Base-by-base conservation (phyloP, 2,113 vertebrate species). In the Python bivittatus region DNA sequence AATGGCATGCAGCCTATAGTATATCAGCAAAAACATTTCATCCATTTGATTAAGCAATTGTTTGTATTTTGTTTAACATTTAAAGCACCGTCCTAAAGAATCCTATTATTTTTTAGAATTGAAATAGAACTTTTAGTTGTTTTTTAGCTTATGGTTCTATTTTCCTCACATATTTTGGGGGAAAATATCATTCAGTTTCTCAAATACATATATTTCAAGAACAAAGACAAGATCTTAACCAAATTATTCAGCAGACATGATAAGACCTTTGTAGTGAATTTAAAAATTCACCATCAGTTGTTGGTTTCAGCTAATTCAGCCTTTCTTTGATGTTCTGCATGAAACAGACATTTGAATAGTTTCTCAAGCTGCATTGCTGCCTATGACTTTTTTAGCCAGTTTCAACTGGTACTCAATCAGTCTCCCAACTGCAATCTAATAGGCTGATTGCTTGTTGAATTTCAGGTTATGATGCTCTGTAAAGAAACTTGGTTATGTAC, bases 301-400 rank as follows among this genome's bases (percentile, higher is more conserved):
- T 96, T 96, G 96, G 95, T 95, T 97, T 94, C 95, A 95, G 89
- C 68, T 97, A 97, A 97, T 97, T 97, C 95, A 96, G 86, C 93
- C 94, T 42, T 87, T 54, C 93, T 93, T 94, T 88, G 83, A 48
- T 84, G 91, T 92, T 95, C 87, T 95, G 94, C 92, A 72, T 93
- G 94, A 57, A 58, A 60, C 52, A 68, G 92, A 93, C 10, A 95
- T 91, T 86, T 27, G 22, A 84, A n/a, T 13, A 87, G 64, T 33
- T 91, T 4, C 79, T 29, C 92, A 85, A 86, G 86, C 58, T 96
- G 54, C 1, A 1, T 84, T 92, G 79, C 42, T 87, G 89, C 64
- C n/a, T 72, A 84, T 87, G 90, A 94, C 15, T 86, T 95, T 90
- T 93, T 89, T 89, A 92, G 88, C 53, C 42, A 92, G 44, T 27